Conservation (phyloP, 1,140 invertebrate species). For the Camponotus vicinus region DNA sequence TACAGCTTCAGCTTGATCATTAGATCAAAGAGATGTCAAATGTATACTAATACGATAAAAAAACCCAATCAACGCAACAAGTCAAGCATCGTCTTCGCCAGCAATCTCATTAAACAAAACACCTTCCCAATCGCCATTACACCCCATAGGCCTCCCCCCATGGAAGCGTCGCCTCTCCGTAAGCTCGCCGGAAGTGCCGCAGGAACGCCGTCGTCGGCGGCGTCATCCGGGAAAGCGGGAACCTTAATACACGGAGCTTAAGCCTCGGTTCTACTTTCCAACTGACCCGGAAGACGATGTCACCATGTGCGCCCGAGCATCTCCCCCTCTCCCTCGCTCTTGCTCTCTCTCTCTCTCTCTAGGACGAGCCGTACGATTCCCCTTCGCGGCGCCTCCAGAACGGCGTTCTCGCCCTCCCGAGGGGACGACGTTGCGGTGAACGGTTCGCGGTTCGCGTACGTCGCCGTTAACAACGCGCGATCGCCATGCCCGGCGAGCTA, state of each 20-base stretch:
- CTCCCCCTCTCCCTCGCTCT: constrained; percentile 14
- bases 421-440: background rate
- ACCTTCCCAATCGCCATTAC: constrained; percentile 75
- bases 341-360: background rate
- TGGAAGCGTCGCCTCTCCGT: background rate
- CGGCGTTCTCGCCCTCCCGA: background rate
- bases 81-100: background rate
- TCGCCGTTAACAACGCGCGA: background rate
- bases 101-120: constrained; percentile 27
- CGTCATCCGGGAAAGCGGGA: background rate
- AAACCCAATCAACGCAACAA: background rate
- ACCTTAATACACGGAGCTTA: background rate
- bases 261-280: constrained; percentile 35
- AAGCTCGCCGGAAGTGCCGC: background rate
- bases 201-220: background rate
- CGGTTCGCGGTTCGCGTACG: no score
- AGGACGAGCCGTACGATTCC: constrained; percentile 22
- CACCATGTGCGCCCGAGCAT: constrained; percentile 78
- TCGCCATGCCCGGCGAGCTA: constrained; percentile 7
- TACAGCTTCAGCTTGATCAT: no score
- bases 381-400: background rate
- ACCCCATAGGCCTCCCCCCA: constrained; percentile 63
- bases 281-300: constrained; percentile 75
- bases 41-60: background rate
- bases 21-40: background rate